Base-by-base conservation (phyloP, 2,113 vertebrate genomes). In the Anhinga rufa region DNA sequence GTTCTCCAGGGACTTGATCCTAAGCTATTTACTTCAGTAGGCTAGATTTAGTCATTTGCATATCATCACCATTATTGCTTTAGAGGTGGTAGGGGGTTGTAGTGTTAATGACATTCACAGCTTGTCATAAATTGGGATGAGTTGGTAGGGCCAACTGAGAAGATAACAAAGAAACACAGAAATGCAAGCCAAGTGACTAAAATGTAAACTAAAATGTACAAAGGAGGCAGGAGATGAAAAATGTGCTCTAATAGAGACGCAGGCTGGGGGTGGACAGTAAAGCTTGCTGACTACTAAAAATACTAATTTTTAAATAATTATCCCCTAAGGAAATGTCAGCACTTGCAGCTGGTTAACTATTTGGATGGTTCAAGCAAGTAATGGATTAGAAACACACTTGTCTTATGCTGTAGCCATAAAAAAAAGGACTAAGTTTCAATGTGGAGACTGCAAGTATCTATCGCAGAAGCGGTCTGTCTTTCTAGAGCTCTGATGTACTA, bases 61-160 rank as follows among this genome's bases (percentile, higher is more conserved):
- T 88, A 71, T 57, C 71, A 85, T 87, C 74, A 88, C 90, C n/a
- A 80, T 74, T 85, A 77, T 80, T 88, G 38, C 32, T 62, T 81
- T 87, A 48, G 42, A 81, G 61, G 74, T 89, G 54, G 68, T 71
- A 86, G 17, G 12, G 9, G 24, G 34, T 69, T 60, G 38, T 12
- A 57, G 21, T 54, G 46, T 79, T 92, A 93, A 93, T 80, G 62
- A 93, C 46, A 86, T 92, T 94, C 87, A 86, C 40, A 88, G 85
- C 57, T 94, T 94, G 75, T 93, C 76, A 93, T 69, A 88, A 93
- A 86, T 70, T 81, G 51, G 80, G 42, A 88, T 62, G 71, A 91
- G 36, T 34, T 88, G 54, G 22, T 88, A 52, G 36, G 81, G 68
- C 60, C 57, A 93, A 51, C 64, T 90, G 80, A 77, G 62, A 86